phyloP scores from a whole-genome alignment of 2,113 vertebrate species.

The Chaetorhynchus papuensis region DNA sequence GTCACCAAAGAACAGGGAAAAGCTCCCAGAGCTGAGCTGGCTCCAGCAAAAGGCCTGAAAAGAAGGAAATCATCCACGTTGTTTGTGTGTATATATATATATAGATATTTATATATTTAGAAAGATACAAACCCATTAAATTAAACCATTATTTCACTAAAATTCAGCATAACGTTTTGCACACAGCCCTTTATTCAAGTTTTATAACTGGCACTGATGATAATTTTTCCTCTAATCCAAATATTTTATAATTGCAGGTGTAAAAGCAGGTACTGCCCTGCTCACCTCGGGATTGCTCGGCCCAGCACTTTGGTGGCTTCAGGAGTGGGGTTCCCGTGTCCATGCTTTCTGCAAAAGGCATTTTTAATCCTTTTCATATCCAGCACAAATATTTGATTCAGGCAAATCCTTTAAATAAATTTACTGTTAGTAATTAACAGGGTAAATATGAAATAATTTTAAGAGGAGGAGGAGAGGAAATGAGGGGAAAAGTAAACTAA shows the following conservation, averaged over 20 bases:
- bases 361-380: not conserved
- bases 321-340: not conserved
- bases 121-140: not conserved
- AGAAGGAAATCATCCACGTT: not conserved
- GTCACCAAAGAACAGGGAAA: constrained; percentile 61
- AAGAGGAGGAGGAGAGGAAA: not conserved
- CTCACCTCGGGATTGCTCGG: not conserved
- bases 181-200: not conserved
- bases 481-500: not conserved
- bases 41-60: not conserved
- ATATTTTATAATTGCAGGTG: not conserved
- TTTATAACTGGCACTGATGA: not conserved
- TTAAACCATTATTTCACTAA: not conserved
- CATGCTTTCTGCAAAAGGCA: not conserved
- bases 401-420: not conserved
- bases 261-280: not conserved
- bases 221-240: not conserved
- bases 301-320: not conserved
- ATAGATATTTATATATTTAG: not conserved
- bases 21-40: not conserved
- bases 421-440: not conserved
- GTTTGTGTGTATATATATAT: accelerated
- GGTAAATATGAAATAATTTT: not conserved
- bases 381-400: not conserved
- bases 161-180: not conserved